Conservation (phyloP, 2,113 vertebrate genomes). For the Arizona elegans region DNA sequence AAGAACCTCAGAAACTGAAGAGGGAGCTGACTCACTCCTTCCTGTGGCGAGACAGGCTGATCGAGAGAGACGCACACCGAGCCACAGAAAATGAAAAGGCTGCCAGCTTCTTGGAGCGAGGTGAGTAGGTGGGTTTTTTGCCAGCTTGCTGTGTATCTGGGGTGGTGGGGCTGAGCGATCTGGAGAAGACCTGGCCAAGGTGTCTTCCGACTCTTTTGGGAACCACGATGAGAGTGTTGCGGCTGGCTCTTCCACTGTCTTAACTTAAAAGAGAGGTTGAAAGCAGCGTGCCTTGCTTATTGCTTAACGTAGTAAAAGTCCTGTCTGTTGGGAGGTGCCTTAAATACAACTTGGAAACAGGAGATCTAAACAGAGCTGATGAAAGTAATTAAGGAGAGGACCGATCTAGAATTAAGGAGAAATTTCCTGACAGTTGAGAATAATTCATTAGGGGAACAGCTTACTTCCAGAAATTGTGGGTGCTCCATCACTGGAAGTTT, state of each 20-base stretch:
- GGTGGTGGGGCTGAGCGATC: background rate
- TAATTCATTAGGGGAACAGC: accelerated
- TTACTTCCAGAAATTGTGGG: too few species aligned
- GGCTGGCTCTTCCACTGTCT: background rate
- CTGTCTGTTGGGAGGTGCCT: background rate
- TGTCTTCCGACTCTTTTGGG: background rate
- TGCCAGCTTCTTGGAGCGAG: background rate
- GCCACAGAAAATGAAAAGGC: background rate
- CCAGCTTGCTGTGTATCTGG: background rate
- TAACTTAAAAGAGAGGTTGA: background rate
- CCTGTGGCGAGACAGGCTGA: background rate
- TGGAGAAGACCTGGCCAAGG: background rate
- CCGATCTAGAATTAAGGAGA: too few species aligned
- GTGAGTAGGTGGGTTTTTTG: background rate
- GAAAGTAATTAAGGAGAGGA: too few species aligned
- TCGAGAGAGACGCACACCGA: accelerated
- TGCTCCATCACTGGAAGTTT: too few species aligned
- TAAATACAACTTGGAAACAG: background rate
- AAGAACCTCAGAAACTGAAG: background rate
- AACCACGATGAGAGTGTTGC: background rate
- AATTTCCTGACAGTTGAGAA: too few species aligned
- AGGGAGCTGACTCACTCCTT: background rate
- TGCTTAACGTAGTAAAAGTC: background rate
- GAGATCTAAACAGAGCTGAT: too few species aligned
- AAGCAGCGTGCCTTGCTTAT: background rate